Percentiles rank a stretch among this genome's conserved stretches.
Evolutionary conservation across 1,140 invertebrate species (phyloP).

Genomic region (Asobara japonica): DNA sequence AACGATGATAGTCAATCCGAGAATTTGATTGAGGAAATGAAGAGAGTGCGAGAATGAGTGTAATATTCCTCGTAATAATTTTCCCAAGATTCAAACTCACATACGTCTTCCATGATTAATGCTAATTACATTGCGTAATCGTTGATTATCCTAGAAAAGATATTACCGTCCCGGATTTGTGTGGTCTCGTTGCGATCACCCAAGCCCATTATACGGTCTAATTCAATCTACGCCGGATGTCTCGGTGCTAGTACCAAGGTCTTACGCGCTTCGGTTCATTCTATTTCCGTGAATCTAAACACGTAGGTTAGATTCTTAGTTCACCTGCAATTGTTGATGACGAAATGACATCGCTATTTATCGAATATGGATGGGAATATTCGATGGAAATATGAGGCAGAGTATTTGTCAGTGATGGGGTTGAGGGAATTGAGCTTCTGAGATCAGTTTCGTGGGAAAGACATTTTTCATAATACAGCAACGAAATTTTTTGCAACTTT

Average conservation of each 20-base stretch:
- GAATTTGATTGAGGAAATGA: conserved; percentile 1
- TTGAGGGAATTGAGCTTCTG: too few relatives aligned
- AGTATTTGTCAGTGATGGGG: too few relatives aligned
- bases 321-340: neutral
- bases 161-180: neutral
- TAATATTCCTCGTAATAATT: neutral
- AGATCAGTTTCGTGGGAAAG: too few relatives aligned
- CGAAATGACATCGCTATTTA: too few relatives aligned
- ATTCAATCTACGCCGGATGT: neutral
- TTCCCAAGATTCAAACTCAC: neutral
- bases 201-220: neutral
- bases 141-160: neutral
- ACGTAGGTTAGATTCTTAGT: neutral
- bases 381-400: too few relatives aligned
- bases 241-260: neutral
- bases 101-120: neutral
- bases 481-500: too few relatives aligned
- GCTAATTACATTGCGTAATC: conserved; percentile 1
- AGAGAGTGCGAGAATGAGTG: neutral
- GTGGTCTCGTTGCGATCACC: conserved; percentile 2
- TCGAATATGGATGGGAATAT: too few relatives aligned
- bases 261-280: neutral
- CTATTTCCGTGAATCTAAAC: conserved; percentile 1
- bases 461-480: too few relatives aligned
- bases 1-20: neutral